Base-by-base conservation (phyloP, 2,888 invertebrate species). In the Apotomis betuletana region DNA sequence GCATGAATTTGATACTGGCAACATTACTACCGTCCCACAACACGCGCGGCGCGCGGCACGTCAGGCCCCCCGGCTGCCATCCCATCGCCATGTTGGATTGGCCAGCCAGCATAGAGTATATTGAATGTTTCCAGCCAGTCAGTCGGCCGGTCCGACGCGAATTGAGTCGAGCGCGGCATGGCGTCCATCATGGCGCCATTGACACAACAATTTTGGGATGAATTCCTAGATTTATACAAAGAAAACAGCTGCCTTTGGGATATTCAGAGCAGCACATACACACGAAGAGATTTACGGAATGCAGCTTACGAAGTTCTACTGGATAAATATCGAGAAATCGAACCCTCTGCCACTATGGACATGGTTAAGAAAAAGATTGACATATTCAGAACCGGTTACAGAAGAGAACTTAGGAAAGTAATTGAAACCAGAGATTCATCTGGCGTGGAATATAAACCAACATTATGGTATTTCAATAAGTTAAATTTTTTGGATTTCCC, bases 331-430 rank as follows among this genome's bases (percentile, higher is more conserved):
- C 41, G 60, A 46, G 70, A 64, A 57, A 51, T 74, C 38, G 74
- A 73, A 5, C 67, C 69, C 8, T 4, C 15, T 3, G 74, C 67
- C 3, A 73, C 74, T 27, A 9, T 74, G 12, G 67, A 70, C 9
- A 69, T 64, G 63, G 73, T 74, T 1, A 74, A 74, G 46, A 73
- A 57, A 67, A 74, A 74, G 49, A 73, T 74, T 44, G 74, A 74
- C 44, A 12, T 60, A 4, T 73, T 74, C n/a, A 70, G 74, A n/a
- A 70, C 67, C 41, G 67, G 74, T 9, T 74, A 67, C 27, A 62
- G 74, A 51, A 64, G 74, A 55, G 74, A 74, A 46, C 12, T 64
- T 38, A 67, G 57, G 41, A 74, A 74, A 60, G 36, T 70, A 13
- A 51, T 67, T 10, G 64, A 70, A 64, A 49, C 41, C 13, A 49